Conservation (phyloP, 2,797 vertebrate species). For the Myotis planiceps region DNA sequence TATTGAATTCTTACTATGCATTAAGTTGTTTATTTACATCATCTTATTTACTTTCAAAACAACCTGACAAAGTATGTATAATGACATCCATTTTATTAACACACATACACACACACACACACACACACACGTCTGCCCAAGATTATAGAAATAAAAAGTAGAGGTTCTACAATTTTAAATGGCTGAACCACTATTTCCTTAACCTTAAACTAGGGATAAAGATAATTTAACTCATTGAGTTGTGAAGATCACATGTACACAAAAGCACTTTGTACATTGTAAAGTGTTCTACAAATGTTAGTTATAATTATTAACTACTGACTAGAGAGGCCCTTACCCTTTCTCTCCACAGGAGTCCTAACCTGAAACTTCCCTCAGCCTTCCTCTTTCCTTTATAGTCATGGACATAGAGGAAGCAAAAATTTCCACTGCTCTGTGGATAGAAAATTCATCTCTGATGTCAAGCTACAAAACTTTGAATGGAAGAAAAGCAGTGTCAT, state of each 20-base stretch:
- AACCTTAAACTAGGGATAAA: background rate
- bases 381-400: background rate
- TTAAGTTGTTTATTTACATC: background rate
- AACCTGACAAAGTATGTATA: background rate
- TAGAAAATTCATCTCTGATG: conserved; percentile 21
- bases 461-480: background rate
- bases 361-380: background rate
- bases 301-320: background rate
- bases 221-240: background rate
- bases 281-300: background rate
- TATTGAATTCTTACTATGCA: background rate
- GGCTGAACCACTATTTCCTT: background rate
- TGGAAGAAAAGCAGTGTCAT: background rate
- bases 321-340: background rate
- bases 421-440: background rate
- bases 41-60: background rate
- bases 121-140: background rate
- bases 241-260: background rate
- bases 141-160: background rate
- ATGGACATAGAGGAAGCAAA: background rate
- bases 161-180: background rate
- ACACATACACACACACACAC: background rate
- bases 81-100: background rate
- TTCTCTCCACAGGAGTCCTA: background rate
- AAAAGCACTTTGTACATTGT: background rate